Evolutionary conservation across 2,888 invertebrate species (phyloP).

Genomic region (Saturnia pavonia): DNA sequence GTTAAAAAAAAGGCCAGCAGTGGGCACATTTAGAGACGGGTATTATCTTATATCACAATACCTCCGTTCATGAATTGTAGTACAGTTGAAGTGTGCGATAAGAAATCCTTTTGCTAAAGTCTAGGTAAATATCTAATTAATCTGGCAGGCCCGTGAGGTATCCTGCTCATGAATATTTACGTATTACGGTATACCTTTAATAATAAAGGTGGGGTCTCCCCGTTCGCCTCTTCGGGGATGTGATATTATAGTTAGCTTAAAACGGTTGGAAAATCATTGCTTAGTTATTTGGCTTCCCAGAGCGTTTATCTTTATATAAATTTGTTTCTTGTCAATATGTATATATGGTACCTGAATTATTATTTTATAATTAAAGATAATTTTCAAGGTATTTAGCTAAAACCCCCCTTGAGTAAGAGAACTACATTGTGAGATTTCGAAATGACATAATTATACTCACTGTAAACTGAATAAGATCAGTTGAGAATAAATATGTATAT

Average conservation of each 20-base stretch:
- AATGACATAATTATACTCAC: too few species aligned
- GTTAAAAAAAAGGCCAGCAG: too few species aligned
- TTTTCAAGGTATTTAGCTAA: neutral
- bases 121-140: conserved; percentile 17
- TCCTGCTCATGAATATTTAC: conserved; percentile 6
- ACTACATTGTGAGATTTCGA: neutral
- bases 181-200: conserved; percentile 11
- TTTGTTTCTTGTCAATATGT: neutral
- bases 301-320: conserved; percentile 7
- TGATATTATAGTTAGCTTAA: conserved; percentile 9
- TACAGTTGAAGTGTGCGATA: conserved; percentile 7
- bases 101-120: conserved; percentile 4
- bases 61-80: neutral
- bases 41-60: too few species aligned
- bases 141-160: conserved; percentile 11
- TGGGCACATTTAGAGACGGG: too few species aligned
- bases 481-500: too few species aligned
- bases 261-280: conserved; percentile 13
- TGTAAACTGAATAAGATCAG: too few species aligned
- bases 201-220: conserved; percentile 8
- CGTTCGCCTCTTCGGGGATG: conserved; percentile 7
- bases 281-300: conserved; percentile 1
- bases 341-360: neutral
- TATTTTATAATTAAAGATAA: neutral
- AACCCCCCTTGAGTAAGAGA: neutral